Evolutionary conservation across 2,113 vertebrate genomes (phyloP).

Genomic region (Planiliza haematocheilus): DNA sequence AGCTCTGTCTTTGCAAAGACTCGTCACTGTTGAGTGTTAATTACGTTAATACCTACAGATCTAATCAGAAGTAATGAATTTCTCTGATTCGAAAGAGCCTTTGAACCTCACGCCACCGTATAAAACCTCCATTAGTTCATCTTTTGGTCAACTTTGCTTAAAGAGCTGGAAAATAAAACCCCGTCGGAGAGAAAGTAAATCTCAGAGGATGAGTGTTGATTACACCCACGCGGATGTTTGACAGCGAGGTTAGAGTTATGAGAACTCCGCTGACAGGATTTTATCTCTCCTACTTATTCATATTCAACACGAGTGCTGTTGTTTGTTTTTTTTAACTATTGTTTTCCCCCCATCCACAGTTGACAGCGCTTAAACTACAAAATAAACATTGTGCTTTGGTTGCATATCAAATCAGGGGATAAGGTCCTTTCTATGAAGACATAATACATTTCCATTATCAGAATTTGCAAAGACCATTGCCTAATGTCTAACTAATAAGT

Average conservation of each 20-base stretch:
- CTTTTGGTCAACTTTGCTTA: not conserved
- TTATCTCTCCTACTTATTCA: conserved; percentile 36
- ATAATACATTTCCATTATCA: conserved; percentile 21
- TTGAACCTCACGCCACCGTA: not conserved
- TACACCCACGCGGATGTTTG: conserved; percentile 39
- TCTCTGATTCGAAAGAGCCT: not conserved
- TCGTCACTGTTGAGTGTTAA: not conserved
- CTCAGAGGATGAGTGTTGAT: conserved; percentile 21
- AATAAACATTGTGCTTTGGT: conserved; percentile 29
- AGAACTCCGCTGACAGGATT: conserved; percentile 33
- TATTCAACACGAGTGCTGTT: conserved; percentile 38
- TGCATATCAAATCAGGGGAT: conserved; percentile 16
- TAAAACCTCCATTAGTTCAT: not conserved
- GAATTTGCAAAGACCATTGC: not conserved
- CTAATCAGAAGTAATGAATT: not conserved
- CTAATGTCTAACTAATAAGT: conserved; percentile 36
- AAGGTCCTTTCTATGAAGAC: not conserved
- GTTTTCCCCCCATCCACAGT: conserved; percentile 8
- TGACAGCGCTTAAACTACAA: conserved; percentile 28
- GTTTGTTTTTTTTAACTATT: conserved; percentile 23
- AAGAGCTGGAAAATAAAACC: conserved; percentile 3
- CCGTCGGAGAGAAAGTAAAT: conserved; percentile 16
- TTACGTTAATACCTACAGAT: not conserved
- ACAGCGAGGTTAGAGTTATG: conserved; percentile 36
- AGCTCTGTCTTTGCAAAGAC: not conserved